A percentile compares a stretch with the other conserved stretches of the same genome.
Conservation (phyloP, 2,888 invertebrate genomes). For the Chalcosyrphus nemorum region DNA sequence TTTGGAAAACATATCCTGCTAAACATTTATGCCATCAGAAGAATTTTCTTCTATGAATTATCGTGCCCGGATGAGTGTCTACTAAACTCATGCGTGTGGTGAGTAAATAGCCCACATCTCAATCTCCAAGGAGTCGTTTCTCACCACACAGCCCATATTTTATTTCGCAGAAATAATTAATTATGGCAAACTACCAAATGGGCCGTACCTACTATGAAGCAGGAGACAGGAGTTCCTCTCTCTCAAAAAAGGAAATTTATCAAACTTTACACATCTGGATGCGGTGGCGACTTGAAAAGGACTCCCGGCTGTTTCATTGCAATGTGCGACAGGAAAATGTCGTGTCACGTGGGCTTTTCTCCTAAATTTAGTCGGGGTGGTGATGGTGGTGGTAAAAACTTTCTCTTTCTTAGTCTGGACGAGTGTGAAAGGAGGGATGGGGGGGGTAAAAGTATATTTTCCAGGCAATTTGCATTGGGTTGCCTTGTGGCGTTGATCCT, state of each 20-base stretch:
- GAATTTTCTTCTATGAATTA: neutral
- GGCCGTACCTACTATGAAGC: neutral
- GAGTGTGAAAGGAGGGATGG: neutral
- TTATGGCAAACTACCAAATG: slow-evolving; percentile 1
- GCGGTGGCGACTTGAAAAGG: slow-evolving; percentile 14
- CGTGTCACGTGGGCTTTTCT: slow-evolving; percentile 19
- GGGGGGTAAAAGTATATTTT: slow-evolving; percentile 11
- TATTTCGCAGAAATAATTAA: slow-evolving; percentile 33
- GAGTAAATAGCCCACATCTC: neutral
- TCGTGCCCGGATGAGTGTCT: neutral
- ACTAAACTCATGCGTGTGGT: neutral
- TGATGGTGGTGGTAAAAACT: neutral
- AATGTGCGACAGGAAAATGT: slow-evolving; percentile 17
- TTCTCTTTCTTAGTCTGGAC: neutral
- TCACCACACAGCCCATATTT: neutral
- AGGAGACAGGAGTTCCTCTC: neutral
- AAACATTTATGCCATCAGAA: neutral
- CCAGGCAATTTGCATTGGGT: slow-evolving; percentile 29
- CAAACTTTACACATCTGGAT: slow-evolving; percentile 11
- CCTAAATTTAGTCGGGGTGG: neutral
- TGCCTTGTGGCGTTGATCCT: neutral
- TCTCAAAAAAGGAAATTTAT: slow-evolving; percentile 1
- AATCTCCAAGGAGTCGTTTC: slow-evolving; percentile 16
- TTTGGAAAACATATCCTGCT: neutral
- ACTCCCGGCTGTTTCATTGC: slow-evolving; percentile 10